Base-by-base conservation (phyloP, 1,140 invertebrate species). In the Drosophila bocqueti region DNA sequence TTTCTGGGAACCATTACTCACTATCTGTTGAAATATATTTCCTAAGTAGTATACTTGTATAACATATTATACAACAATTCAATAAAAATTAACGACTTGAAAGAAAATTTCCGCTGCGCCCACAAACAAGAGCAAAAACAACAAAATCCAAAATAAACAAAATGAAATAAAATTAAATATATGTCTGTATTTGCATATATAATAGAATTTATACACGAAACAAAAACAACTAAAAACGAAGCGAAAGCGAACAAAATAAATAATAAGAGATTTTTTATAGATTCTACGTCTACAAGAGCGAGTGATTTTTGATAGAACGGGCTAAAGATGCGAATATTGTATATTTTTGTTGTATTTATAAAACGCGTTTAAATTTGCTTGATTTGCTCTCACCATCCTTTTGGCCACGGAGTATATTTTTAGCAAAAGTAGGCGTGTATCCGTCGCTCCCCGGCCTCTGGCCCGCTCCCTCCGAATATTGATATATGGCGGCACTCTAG, bases 31-130 rank as follows among this genome's bases (percentile, higher is more conserved):
- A 55, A 72, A 36, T 66, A 76, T 46, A 75, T 84, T 85, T 67
- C 64, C 58, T 55, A 58, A 79, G 61, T 36, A 78, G 42, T 55
- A 60, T 79, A 57, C 54, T 38, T 57, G 54, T 57, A 81, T 63
- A 61, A 79, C 74, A 73, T 74, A 76, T 64, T 72, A 76, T 61
- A 65, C 63, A 84, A 86, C 79, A 83, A 77, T 80, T 84, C 82
- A 89, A 84, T 89, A 89, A 84, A 83, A 83, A 78, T 55, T 83
- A 83, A 78, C 62, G 80, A 74, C 68, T 83, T 89, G 68, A 78
- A 87, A 83, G 65, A 68, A 80, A 89, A 80, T 87, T 89, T 87
- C 72, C 72, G 80, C 66, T 83, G 68, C 50, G 47, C 67, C 67
- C 83, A 86, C 71, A 66, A 69, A 55, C 59, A 68, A 72, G 24